Conservation (phyloP, 2,113 vertebrate genomes). For the Micronycteris hirsuta region DNA sequence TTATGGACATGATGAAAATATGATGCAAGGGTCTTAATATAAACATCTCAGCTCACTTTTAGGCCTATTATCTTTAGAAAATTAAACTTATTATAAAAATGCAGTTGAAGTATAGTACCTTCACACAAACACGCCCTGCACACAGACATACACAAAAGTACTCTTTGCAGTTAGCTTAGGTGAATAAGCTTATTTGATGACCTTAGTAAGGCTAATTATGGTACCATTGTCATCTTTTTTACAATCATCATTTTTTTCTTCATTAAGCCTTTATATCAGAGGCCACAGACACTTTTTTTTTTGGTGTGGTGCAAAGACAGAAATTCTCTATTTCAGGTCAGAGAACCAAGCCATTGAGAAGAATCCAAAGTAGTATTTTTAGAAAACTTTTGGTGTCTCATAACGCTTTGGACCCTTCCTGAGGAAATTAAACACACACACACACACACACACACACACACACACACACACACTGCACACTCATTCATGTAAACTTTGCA, state of each 20-base stretch:
- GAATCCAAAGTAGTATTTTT: neutral
- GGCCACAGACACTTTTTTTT: neutral
- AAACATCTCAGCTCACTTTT: neutral
- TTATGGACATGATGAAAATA: neutral
- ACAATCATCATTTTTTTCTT: neutral
- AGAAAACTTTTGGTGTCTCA: neutral
- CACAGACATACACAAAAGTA: neutral
- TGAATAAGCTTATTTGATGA: neutral
- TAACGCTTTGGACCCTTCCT: neutral
- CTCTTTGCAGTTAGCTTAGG: neutral
- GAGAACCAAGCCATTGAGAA: neutral
- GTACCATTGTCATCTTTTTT: neutral
- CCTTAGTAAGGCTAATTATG: neutral
- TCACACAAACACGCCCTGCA: neutral
- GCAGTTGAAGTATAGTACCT: neutral
- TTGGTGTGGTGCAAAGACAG: neutral
- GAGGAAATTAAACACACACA: neutral
- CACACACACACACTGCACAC: neutral
- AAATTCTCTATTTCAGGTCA: neutral
- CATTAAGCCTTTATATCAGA: neutral
- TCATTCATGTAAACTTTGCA: neutral
- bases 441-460: neutral
- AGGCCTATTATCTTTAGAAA: neutral
- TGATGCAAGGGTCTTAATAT: neutral
- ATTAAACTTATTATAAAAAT: neutral